A percentile compares a stretch with the other conserved stretches of the same genome.
These are phyloP conservation scores for Scophthalmus maximus DNA, from an alignment of 2,113 vertebrate genomes.

Conservation along the genomic window DNA sequence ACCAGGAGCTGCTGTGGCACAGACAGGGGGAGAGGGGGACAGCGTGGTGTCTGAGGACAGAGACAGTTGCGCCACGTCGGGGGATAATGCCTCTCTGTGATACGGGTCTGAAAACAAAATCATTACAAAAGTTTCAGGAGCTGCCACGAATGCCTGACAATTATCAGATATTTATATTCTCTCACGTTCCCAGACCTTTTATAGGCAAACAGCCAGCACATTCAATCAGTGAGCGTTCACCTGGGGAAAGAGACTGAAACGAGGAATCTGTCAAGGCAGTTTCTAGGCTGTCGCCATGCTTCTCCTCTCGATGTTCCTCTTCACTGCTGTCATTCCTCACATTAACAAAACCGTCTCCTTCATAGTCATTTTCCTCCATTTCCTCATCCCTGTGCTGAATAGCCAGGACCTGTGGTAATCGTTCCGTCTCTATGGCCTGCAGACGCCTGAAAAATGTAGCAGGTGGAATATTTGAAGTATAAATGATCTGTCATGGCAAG, in stretches of 20 bases:
- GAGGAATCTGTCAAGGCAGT: conserved; percentile 73
- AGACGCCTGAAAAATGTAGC: conserved; percentile 76
- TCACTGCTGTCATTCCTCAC: conserved; percentile 50
- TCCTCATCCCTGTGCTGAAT: conserved; percentile 73
- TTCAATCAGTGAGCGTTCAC: conserved; percentile 39
- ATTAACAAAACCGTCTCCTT: conserved; percentile 45
- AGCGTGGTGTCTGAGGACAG: conserved; percentile 74
- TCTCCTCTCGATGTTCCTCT: conserved; percentile 56
- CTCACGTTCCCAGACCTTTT: neutral
- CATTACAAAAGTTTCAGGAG: neutral
- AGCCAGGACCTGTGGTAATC: conserved; percentile 71
- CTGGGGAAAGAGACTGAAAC: conserved; percentile 67
- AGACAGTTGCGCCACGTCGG: conserved; percentile 38
- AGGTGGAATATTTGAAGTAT: neutral
- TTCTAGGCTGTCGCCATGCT: conserved; percentile 13
- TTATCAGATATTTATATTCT: neutral
- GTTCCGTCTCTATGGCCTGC: conserved; percentile 74
- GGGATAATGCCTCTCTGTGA: conserved; percentile 24
- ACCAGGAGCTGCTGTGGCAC: conserved; percentile 18
- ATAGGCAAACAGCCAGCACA: neutral
- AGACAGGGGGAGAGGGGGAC: conserved; percentile 76
- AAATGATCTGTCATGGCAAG: neutral
- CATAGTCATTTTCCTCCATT: conserved; percentile 42
- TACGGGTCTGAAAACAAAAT: conserved; percentile 51
- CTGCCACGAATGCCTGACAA: neutral